These are phyloP conservation scores for Spatulosminthurus flaviceps DNA, from an alignment of 2,888 invertebrate species.

Conservation along the genomic window DNA sequence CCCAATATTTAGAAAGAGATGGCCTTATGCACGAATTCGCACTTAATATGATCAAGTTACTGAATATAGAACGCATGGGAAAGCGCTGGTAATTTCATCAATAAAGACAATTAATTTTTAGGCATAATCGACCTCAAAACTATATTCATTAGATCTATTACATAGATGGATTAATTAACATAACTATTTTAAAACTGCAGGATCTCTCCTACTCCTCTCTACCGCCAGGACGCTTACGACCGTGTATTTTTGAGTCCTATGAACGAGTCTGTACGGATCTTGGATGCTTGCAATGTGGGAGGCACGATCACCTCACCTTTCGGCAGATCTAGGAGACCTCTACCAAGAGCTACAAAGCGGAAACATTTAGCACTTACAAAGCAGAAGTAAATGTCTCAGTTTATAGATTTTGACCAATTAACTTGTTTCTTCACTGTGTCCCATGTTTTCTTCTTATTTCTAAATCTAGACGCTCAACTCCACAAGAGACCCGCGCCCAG, in stretches of 20 bases:
- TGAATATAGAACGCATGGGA: neutral
- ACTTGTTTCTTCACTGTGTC: too few species aligned
- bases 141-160: too few species aligned
- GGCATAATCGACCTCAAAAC: neutral
- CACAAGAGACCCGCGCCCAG: neutral
- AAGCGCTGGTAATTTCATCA: slow-evolving; percentile 35
- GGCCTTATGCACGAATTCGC: slow-evolving; percentile 26
- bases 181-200: neutral
- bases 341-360: neutral
- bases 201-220: slow-evolving; percentile 25
- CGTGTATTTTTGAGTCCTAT: slow-evolving; percentile 28
- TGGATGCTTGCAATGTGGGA: slow-evolving; percentile 36
- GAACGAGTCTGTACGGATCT: slow-evolving; percentile 28
- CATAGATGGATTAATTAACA: too few species aligned
- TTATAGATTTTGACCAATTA: too few species aligned
- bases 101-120: too few species aligned
- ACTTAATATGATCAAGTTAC: slow-evolving; percentile 17
- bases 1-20: neutral
- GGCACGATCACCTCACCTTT: neutral
- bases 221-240: slow-evolving; percentile 31
- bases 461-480: neutral
- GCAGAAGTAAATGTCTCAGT: neutral
- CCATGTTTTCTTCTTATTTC: too few species aligned
- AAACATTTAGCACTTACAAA: too few species aligned
- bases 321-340: neutral